phyloP scores from a whole-genome alignment of 2,888 invertebrate species.

The Mylabris sibirica region DNA sequence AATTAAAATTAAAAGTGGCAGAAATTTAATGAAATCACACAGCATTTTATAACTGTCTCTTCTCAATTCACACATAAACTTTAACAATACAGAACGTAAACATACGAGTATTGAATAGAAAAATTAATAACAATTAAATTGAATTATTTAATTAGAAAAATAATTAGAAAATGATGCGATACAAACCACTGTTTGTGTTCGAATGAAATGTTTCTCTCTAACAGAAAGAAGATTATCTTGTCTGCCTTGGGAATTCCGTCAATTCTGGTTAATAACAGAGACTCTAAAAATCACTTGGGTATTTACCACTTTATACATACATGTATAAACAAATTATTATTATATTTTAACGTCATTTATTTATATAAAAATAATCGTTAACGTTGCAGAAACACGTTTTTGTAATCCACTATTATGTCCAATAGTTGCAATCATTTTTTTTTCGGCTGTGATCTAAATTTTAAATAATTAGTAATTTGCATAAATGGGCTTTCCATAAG shows the following conservation, averaged over 20 bases:
- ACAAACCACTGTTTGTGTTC: not conserved
- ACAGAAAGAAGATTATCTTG: slow-evolving; percentile 28
- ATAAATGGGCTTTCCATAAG: too few relatives aligned
- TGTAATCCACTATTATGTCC: too few relatives aligned
- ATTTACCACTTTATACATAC: not conserved
- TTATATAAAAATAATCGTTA: not conserved
- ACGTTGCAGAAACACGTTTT: not conserved
- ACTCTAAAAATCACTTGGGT: not conserved
- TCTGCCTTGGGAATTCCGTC: slow-evolving; percentile 49
- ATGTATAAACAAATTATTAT: slow-evolving; percentile 10
- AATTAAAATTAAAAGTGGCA: slow-evolving; percentile 5
- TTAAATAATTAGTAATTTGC: too few relatives aligned
- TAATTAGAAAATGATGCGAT: not conserved
- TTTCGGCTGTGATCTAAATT: too few relatives aligned
- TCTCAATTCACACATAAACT: not conserved
- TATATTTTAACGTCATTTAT: not conserved
- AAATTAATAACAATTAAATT: not conserved
- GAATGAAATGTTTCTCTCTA: not conserved
- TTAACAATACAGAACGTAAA: not conserved
- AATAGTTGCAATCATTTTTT: too few relatives aligned
- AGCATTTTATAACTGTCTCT: not conserved
- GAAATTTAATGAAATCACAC: not conserved
- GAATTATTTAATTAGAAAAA: not conserved
- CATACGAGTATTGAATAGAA: not conserved
- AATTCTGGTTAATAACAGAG: slow-evolving; percentile 6